phyloP scores from a whole-genome alignment of 1,140 invertebrate genomes.

The Drosophila baimaii region DNA sequence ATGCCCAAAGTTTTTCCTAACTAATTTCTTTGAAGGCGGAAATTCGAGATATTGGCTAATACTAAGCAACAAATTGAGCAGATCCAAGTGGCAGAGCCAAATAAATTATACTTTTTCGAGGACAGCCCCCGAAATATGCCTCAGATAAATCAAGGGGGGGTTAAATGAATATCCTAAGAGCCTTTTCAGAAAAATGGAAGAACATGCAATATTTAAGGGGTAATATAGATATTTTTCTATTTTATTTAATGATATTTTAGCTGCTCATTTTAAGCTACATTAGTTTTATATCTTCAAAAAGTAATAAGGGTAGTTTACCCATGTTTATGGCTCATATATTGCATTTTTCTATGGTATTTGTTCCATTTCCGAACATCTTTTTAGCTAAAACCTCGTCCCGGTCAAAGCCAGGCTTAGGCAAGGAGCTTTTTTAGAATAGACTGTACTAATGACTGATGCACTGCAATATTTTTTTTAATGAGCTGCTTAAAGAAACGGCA shows the following conservation, averaged over 20 bases:
- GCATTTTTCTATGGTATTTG: too few relatives aligned
- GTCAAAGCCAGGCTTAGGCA: too few relatives aligned
- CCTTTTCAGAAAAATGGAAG: not conserved
- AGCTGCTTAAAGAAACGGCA: not conserved
- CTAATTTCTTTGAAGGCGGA: constrained; percentile 64
- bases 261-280: too few relatives aligned
- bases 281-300: too few relatives aligned
- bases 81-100: constrained; percentile 19
- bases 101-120: constrained; percentile 13
- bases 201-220: not conserved
- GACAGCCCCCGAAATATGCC: constrained; percentile 2
- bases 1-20: constrained; percentile 66
- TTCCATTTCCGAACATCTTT: too few relatives aligned
- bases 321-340: too few relatives aligned
- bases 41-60: constrained; percentile 32
- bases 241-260: too few relatives aligned
- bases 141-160: constrained; percentile 11
- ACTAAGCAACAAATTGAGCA: constrained; percentile 53
- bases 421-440: too few relatives aligned
- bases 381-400: too few relatives aligned
- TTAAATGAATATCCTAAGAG: not conserved
- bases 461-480: not conserved
- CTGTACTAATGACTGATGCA: not conserved
- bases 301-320: too few relatives aligned
- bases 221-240: too few relatives aligned